Evolutionary conservation across 2,888 invertebrate genomes (phyloP), one percentile per base, ranked within the genome.

Genomic region (Scaptomyza tumidula): DNA sequence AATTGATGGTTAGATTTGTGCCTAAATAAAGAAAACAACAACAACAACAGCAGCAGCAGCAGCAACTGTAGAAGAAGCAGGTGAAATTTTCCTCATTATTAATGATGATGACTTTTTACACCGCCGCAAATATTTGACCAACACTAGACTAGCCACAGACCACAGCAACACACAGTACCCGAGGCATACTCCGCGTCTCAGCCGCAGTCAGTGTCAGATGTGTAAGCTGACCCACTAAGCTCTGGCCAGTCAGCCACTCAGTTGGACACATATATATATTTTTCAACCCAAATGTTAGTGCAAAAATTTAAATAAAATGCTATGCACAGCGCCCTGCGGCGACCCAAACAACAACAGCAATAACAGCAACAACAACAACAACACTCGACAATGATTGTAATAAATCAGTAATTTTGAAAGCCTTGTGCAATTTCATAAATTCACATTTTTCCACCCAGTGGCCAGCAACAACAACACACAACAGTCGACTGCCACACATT

Each of bases 41-140:
- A 49, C 49, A 37, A 37, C 37, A 19, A 19, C 19, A 19, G 19
- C 19, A 14, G 7, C 19, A 19, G 19, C 19, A 14, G 7, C 19
- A 19, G 14, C 9, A 39, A 39, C 39, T 49, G 48, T 49, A 46
- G 31, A 52, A 55, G 61, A 58, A 69, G 66, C 82, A 88, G 86
- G 85, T 85, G 85, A 85, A 85, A 85, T 85, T 87, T 88, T 54
- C 85, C 69, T 76, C 74, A 68, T 85, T 85, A 85, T 89, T 85
- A 89, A 85, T 85, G 85, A 89, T 85, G 88, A 85, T 85, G 88
- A 87, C 82, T 84, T 73, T 84, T 75, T 74, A 70, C 84, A 74
- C 77, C 66, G 70, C 53, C 84, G 88, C 86, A 83, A 83, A 83
- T 83, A 83, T 83, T 83, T 83, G 71, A 77, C 60, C 74, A 83